Conservation (phyloP, 2,888 invertebrate genomes). For the Chymomyza fuscimana region DNA sequence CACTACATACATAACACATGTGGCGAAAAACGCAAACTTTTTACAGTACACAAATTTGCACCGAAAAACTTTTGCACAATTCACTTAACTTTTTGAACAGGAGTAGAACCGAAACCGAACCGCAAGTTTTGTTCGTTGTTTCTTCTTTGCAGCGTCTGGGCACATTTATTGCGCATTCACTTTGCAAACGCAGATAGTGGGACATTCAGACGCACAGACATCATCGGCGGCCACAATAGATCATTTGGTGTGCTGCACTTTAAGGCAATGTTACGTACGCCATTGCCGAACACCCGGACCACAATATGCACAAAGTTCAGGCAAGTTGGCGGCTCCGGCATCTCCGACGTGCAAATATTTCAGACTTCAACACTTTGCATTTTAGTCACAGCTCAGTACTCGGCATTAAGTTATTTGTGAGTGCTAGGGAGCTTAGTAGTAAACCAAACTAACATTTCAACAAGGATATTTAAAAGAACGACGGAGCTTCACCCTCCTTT, state of each 20-base stretch:
- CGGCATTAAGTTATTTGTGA: constrained; percentile 50
- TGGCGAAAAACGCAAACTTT: constrained; percentile 42
- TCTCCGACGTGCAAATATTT: constrained; percentile 51
- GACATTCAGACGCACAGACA: constrained; percentile 14
- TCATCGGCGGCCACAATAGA: constrained; percentile 53
- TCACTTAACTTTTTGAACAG: constrained; percentile 69
- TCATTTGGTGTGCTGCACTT: constrained; percentile 45
- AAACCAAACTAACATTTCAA: not conserved
- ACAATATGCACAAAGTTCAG: constrained; percentile 63
- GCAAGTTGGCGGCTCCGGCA: constrained; percentile 11
- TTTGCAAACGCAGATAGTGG: constrained; percentile 44
- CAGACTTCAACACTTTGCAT: constrained; percentile 49
- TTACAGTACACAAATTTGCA: constrained; percentile 66
- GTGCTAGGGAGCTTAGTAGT: not conserved
- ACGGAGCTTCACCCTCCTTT: too few relatives aligned
- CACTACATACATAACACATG: not conserved
- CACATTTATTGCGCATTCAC: constrained; percentile 57
- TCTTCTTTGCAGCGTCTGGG: not conserved
- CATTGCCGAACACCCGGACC: constrained; percentile 14
- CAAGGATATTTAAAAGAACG: not conserved
- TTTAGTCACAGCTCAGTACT: constrained; percentile 5
- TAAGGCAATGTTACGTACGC: not conserved
- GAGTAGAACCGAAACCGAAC: constrained; percentile 15
- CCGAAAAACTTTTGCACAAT: constrained; percentile 70
- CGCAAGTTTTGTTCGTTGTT: constrained; percentile 56